Base-by-base conservation (phyloP, 2,113 vertebrate genomes). In the Vombatus ursinus region DNA sequence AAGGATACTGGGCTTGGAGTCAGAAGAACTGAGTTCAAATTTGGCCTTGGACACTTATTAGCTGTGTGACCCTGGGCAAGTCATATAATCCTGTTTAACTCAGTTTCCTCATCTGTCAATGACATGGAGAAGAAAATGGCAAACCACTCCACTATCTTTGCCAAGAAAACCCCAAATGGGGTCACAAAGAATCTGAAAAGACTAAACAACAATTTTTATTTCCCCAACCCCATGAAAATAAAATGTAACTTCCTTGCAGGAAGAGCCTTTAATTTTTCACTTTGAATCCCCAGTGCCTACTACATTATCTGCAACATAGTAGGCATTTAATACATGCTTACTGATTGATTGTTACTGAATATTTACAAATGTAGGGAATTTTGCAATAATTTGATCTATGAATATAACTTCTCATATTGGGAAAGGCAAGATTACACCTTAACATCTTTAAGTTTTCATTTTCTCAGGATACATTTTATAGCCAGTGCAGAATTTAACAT, bases 381-480 rank as follows among this genome's bases (percentile, higher is more conserved):
- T 90, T 53, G 51, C 47, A 89, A 89, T 24, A 57, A 0, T 53
- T 3, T 90, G 53, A n/a, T 50, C 6, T 26, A 50, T 50, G 26
- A 25, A 9, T 91, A 54, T 93, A 96, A 24, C 10, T 52, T n/a
- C 8, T 92, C 31, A 10, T 77, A 23, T 16, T 89, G 31, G 24
- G 24, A 90, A 93, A 91, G 23, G 4, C 1, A 52, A 48, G 14
- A 90, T 91, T 90, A 68, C 91, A 94, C 50, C 48, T 49, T 89
- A 93, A 50, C 12, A 91, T 50, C n/a, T 49, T 93, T 52, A 94
- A 89, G 5, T 52, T 91, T 97, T 93, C 19, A 95, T 28, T 90
- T 94, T 90, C 93, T 94, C 48, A 93, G 96, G 96, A 90, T 90
- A 12, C 12, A 57, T 92, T 89, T 91, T 92, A 91, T 26, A 50